Conservation (phyloP, 2,888 invertebrate species). For the Unio delphinus region DNA sequence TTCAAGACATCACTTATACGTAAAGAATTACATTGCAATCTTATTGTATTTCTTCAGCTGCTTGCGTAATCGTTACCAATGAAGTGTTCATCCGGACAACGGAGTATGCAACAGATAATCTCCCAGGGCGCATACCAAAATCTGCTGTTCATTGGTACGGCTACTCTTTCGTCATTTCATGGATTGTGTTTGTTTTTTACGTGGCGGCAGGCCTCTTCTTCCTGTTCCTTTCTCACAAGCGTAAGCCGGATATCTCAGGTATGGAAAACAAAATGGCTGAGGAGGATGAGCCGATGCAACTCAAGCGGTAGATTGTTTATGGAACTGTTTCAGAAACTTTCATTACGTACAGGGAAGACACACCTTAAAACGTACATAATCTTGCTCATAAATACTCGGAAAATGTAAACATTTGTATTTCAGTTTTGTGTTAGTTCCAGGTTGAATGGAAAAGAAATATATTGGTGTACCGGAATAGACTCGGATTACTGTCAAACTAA, state of each 20-base stretch:
- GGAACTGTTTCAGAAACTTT: not conserved
- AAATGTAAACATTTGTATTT: no score
- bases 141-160: slow-evolving; percentile 81
- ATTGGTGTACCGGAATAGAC: no score
- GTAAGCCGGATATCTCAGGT: slow-evolving; percentile 87
- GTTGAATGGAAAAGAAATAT: no score
- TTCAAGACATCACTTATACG: no score
- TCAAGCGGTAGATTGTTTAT: slow-evolving; percentile 71
- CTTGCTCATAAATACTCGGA: no score
- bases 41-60: slow-evolving; percentile 75
- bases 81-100: slow-evolving; percentile 85
- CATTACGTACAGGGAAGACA: not conserved
- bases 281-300: slow-evolving; percentile 88
- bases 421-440: no score
- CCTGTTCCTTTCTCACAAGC: slow-evolving; percentile 86
- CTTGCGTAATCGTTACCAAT: slow-evolving; percentile 85
- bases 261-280: slow-evolving; percentile 83
- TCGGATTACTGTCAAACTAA: no score
- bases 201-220: slow-evolving; percentile 81
- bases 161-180: slow-evolving; percentile 74
- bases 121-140: slow-evolving; percentile 80
- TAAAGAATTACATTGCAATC: no score
- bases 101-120: slow-evolving; percentile 80
- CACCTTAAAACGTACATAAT: no score
- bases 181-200: slow-evolving; percentile 84